Percentiles rank a stretch among this genome's conserved stretches.
These are phyloP conservation scores for Phoxinus dragarum DNA, from an alignment of 2,797 vertebrate species.

Conservation along the genomic window DNA sequence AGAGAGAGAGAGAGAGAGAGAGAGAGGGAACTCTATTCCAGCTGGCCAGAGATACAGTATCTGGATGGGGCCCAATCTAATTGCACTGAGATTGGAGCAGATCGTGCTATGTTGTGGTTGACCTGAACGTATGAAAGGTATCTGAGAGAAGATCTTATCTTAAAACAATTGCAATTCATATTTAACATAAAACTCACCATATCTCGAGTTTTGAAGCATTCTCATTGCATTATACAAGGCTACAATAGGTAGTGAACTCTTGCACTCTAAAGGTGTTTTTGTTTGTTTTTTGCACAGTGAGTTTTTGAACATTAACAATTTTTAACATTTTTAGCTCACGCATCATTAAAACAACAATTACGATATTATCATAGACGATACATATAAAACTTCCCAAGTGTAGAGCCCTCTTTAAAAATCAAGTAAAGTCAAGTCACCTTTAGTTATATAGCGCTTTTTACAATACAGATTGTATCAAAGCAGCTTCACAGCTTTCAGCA, in stretches of 20 bases:
- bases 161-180: background rate
- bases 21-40: slow-evolving; percentile 3
- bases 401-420: background rate
- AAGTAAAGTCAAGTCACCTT: no score
- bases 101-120: slow-evolving; percentile 9
- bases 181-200: background rate
- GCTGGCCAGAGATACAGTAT: slow-evolving; percentile 27
- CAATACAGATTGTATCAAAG: no score
- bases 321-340: background rate
- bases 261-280: background rate
- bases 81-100: slow-evolving; percentile 20
- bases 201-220: background rate
- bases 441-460: no score
- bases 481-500: background rate
- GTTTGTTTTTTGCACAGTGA: background rate
- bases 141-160: slow-evolving; percentile 19
- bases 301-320: background rate
- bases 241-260: background rate
- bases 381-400: background rate
- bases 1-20: background rate
- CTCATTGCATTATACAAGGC: background rate
- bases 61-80: slow-evolving; percentile 33
- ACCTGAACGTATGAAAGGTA: slow-evolving; percentile 4
- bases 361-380: background rate
- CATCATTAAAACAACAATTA: background rate